Evolutionary conservation across 2,888 invertebrate genomes (phyloP).

Genomic region (Pandemis corylana): DNA sequence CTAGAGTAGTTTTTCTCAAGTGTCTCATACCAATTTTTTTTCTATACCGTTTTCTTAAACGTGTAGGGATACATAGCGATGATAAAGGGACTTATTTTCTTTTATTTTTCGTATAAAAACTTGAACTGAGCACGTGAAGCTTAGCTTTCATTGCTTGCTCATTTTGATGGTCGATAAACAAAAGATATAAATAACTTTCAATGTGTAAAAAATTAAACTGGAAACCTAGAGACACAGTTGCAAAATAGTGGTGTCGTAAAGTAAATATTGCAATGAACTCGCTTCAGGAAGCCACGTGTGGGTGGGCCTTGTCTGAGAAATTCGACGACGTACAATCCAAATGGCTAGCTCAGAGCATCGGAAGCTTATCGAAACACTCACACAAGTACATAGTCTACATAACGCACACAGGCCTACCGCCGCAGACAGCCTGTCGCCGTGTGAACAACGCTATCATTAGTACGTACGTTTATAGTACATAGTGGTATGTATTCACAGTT

Average conservation of each 20-base stretch:
- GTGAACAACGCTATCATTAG: constrained; percentile 77
- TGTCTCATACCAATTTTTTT: too few species aligned
- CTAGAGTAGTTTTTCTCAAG: too few species aligned
- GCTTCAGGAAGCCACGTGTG: constrained; percentile 54
- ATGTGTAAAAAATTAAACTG: neutral
- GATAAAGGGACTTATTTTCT: too few species aligned
- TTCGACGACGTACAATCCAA: constrained; percentile 76
- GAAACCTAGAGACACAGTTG: neutral
- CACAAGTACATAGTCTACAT: constrained; percentile 39
- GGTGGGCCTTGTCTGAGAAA: constrained; percentile 73
- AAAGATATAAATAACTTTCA: neutral
- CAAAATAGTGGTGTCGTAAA: constrained; percentile 11
- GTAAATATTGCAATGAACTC: constrained; percentile 43
- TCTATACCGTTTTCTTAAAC: too few species aligned
- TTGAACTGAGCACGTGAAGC: too few species aligned
- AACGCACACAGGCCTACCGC: constrained; percentile 71
- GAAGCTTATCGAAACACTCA: constrained; percentile 81
- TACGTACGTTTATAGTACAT: constrained; percentile 67
- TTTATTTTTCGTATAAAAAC: neutral
- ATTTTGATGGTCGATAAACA: neutral
- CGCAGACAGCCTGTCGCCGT: constrained; percentile 84
- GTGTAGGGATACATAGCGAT: too few species aligned
- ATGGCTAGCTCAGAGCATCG: constrained; percentile 75
- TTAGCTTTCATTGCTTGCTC: neutral
- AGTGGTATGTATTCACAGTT: constrained; percentile 75